A percentile compares a stretch with the other conserved stretches of the same genome.
Conservation (phyloP, 2,113 vertebrate genomes). For the Oryzias melastigma region DNA sequence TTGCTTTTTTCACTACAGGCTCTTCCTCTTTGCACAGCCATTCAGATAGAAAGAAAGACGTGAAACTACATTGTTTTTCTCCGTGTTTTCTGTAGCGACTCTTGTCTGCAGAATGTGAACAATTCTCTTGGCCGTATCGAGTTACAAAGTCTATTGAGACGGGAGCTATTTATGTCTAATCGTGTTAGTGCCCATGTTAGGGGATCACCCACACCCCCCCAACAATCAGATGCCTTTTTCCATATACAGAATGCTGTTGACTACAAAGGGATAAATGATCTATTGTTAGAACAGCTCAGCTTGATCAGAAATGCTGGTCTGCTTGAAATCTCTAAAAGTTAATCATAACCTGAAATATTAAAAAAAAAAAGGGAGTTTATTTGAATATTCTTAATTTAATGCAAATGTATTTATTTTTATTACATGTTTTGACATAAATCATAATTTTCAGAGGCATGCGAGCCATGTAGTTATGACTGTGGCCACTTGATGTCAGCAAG, state of each 20-base stretch:
- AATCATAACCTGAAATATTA: too few species aligned
- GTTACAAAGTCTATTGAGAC: constrained; percentile 65
- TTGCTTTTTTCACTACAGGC: neutral
- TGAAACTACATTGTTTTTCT: constrained; percentile 3
- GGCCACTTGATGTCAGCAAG: constrained; percentile 68
- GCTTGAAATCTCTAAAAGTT: too few species aligned
- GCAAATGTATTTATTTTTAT: too few species aligned
- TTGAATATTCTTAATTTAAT: too few species aligned
- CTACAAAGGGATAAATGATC: constrained; percentile 37
- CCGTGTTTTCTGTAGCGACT: constrained; percentile 18
- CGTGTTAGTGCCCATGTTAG: constrained; percentile 75
- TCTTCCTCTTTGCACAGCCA: constrained; percentile 9
- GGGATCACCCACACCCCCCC: constrained; percentile 65
- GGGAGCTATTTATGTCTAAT: constrained; percentile 73
- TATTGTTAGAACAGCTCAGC: constrained; percentile 31
- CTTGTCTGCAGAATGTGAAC: constrained; percentile 47
- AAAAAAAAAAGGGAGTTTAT: too few species aligned
- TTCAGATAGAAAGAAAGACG: constrained; percentile 11
- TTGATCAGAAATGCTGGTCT: neutral
- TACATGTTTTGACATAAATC: neutral
- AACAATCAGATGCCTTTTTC: constrained; percentile 64
- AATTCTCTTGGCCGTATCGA: constrained; percentile 51
- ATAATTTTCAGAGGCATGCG: neutral
- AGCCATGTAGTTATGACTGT: constrained; percentile 39
- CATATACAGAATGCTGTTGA: constrained; percentile 57